Evolutionary conservation across 2,113 vertebrate species (phyloP), one percentile per base, ranked within the genome.

Genomic region (Cyanistes caeruleus): DNA sequence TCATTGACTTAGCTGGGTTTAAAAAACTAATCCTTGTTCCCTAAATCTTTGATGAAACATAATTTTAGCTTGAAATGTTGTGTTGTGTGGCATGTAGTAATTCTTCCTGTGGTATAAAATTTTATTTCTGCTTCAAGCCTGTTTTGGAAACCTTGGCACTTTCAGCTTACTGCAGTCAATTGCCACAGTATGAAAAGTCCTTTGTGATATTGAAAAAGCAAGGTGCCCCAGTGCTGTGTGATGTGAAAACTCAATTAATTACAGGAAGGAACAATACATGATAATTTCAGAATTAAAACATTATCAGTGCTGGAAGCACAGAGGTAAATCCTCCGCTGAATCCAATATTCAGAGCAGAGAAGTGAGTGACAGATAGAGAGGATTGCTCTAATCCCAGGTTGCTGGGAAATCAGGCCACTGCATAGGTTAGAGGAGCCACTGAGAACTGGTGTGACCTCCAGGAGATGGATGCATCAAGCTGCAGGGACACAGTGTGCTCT

Each of bases 21-120:
- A 92, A 96, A 97, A 97, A 96, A 93, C 85, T 90, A 91, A 92
- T 97, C 90, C 90, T 86, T 67, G 43, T 85, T 93, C 88, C 85
- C 90, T 96, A 96, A 96, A 96, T 96, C 95, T 96, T 90, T 90
- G 92, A 94, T 77, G 95, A 96, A 95, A 95, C 79, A 84, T 95
- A 92, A 93, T 97, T 96, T 93, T 95, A 93, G 72, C 76, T 86
- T 55, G 82, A 94, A 96, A 91, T 90, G 92, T 93, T 96, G 77
- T 80, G 83, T 80, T 96, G 74, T 60, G 60, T 85, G 82, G 76
- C 55, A 72, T 68, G 85, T 48, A 86, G 85, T 93, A 96, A 95
- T 88, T 96, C 92, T 95, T 97, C 52, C 72, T 49, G 15, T 58
- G 35, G 72, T 86, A 86, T 94, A 93, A 96, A 95, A 92, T 96